Conservation (phyloP, 37 sponge, comb jelly and placozoan genomes). For the Tethya wilhelma region DNA sequence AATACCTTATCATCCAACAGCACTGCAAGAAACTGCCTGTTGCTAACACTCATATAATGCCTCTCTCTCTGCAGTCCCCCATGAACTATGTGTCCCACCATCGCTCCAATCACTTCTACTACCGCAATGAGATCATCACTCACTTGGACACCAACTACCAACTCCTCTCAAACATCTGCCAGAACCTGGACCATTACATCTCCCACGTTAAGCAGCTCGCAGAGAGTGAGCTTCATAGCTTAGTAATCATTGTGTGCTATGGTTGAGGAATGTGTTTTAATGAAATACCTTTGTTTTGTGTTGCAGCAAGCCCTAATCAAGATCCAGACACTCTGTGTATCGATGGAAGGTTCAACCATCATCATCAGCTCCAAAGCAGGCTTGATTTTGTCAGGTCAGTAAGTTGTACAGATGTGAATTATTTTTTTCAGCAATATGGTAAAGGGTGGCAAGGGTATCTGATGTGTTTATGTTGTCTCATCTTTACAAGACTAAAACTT, state of each 20-base stretch:
- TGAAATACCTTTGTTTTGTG: no score
- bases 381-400: constrained; percentile 74
- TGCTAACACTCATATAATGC: neutral
- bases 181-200: constrained; percentile 81
- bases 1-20: no score
- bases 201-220: constrained; percentile 28
- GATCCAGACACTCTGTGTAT: constrained; percentile 69
- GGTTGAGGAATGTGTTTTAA: neutral
- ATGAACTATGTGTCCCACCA: constrained; percentile 63
- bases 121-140: constrained; percentile 84
- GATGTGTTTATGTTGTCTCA: neutral
- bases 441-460: neutral
- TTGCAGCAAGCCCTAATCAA: constrained; percentile 21
- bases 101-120: constrained; percentile 77
- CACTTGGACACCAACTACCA: constrained; percentile 83
- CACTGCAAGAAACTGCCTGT: no score
- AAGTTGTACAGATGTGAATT: no score
- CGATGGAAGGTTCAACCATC: constrained; percentile 72
- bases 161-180: constrained; percentile 74
- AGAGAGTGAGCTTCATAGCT: constrained; percentile 50
- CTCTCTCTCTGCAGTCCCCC: constrained; percentile 36
- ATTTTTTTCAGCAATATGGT: neutral
- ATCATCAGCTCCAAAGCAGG: constrained; percentile 62
- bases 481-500: no score
- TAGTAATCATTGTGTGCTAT: neutral